Evolutionary conservation across 2,888 invertebrate species (phyloP).

Genomic region (Sthenelais limicola): DNA sequence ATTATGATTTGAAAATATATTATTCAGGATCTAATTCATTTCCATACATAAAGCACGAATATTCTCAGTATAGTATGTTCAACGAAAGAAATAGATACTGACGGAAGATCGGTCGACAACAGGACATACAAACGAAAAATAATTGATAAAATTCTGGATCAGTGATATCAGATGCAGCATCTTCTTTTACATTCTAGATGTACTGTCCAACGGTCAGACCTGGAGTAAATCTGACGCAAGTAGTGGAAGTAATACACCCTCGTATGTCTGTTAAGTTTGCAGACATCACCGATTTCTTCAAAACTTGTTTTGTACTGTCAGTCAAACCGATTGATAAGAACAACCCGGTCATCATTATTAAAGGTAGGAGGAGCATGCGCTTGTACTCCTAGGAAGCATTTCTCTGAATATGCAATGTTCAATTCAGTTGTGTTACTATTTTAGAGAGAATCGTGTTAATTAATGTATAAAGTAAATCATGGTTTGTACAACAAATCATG

Average conservation of each 20-base stretch:
- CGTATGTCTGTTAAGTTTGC: slow-evolving; percentile 23
- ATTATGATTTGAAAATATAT: too few relatives aligned
- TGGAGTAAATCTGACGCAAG: slow-evolving; percentile 5
- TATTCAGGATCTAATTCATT: too few relatives aligned
- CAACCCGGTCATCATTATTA: slow-evolving; percentile 7
- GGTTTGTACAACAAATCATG: too few relatives aligned
- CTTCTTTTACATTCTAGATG: slow-evolving; percentile 9
- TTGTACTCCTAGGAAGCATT: background rate
- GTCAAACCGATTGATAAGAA: background rate
- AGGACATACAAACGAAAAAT: too few relatives aligned
- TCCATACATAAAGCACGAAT: too few relatives aligned
- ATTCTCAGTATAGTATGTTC: too few relatives aligned
- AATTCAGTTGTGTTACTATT: background rate
- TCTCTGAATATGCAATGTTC: background rate
- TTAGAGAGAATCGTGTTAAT: background rate
- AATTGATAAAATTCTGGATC: too few relatives aligned
- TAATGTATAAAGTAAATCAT: too few relatives aligned
- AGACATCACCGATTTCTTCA: slow-evolving; percentile 34
- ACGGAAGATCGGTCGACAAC: too few relatives aligned
- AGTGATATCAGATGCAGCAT: too few relatives aligned
- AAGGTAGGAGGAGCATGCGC: too few relatives aligned
- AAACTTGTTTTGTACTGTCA: slow-evolving; percentile 33
- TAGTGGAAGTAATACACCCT: slow-evolving; percentile 32
- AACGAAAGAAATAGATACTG: too few relatives aligned
- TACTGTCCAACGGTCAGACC: slow-evolving; percentile 39